These are phyloP conservation scores for Trematocara nigrifrons DNA, from an alignment of 2,113 vertebrate species.

Conservation along the genomic window DNA sequence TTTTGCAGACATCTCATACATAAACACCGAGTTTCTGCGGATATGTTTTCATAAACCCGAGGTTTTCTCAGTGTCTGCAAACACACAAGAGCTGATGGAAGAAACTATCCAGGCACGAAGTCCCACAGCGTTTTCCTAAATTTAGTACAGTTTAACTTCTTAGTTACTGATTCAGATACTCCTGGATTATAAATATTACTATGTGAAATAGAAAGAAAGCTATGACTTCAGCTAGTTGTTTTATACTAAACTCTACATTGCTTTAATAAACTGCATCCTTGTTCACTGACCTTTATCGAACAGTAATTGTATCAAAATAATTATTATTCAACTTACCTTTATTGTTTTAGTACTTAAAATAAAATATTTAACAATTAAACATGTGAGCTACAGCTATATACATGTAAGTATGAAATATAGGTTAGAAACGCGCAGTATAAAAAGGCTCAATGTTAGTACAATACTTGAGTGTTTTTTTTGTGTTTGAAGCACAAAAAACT, in stretches of 20 bases:
- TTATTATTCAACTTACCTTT: neutral
- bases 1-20: neutral
- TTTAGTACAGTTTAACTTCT: neutral
- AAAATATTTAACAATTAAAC: neutral
- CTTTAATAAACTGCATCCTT: neutral
- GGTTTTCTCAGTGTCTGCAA: neutral
- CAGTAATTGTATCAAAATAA: neutral
- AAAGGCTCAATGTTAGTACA: neutral
- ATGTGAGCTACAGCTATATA: neutral
- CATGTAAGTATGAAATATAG: neutral
- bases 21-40: accelerated
- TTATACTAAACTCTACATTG: neutral
- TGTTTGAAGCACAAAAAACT: neutral
- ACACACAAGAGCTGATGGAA: neutral
- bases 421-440: neutral
- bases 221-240: neutral
- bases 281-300: neutral
- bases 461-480: neutral
- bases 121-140: no score
- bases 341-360: neutral
- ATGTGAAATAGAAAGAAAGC: neutral
- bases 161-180: neutral
- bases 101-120: neutral
- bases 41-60: neutral
- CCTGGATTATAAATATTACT: neutral